These are phyloP conservation scores for Ursus arctos DNA, from an alignment of 2,113 vertebrate genomes.

Conservation along the genomic window DNA sequence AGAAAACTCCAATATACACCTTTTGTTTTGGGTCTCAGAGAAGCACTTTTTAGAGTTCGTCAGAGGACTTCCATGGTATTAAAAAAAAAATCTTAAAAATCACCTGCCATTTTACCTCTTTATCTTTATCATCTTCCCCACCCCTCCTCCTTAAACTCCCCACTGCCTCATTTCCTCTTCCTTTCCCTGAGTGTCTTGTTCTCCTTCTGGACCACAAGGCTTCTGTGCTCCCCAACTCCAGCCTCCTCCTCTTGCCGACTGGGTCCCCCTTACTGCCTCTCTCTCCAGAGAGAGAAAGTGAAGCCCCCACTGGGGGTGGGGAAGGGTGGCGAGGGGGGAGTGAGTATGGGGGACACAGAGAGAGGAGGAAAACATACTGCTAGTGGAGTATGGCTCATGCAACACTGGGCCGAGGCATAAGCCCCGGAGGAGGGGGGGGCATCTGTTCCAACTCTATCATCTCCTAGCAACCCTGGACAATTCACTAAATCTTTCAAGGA, in stretches of 20 bases:
- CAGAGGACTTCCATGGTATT: background rate
- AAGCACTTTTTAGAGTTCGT: background rate
- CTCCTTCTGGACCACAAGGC: background rate
- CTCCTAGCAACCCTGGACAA: background rate
- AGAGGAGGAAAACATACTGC: background rate
- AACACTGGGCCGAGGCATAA: background rate
- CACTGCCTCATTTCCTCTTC: background rate
- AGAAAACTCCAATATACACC: background rate
- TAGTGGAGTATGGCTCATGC: background rate
- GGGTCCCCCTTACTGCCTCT: background rate
- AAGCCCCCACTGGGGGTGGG: background rate
- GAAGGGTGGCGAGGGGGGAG: background rate
- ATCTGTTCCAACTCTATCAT: background rate
- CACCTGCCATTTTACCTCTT: background rate
- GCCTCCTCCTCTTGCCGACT: background rate
- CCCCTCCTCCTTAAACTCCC: background rate
- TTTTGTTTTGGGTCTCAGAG: background rate
- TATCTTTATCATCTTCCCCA: background rate
- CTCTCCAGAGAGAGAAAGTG: background rate
- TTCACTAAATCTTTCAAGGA: background rate
- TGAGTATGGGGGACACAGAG: background rate
- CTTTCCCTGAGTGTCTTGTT: background rate
- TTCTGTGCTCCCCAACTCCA: background rate
- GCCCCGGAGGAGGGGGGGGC: background rate
- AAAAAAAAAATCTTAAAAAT: background rate